Percentiles rank a stretch among this genome's conserved stretches.
These are phyloP conservation scores for Zaprionus lachaisei DNA, from an alignment of 1,140 invertebrate species.

Conservation along the genomic window DNA sequence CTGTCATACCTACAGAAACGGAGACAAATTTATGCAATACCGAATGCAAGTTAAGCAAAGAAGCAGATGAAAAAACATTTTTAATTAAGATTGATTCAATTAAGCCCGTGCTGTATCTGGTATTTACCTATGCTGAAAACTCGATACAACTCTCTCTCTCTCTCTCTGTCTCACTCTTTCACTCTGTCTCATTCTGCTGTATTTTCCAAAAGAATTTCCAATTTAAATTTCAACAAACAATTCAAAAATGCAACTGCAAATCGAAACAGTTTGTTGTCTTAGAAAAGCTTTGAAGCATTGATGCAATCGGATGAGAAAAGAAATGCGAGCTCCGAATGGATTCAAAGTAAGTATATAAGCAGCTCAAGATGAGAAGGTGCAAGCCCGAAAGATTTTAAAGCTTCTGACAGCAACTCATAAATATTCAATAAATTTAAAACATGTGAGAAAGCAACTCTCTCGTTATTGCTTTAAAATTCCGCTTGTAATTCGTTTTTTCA, in stretches of 20 bases:
- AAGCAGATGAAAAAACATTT: conserved; percentile 43
- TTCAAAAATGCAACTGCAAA: not conserved
- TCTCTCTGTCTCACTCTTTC: not conserved
- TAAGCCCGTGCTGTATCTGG: conserved; percentile 21
- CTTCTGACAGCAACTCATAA: not conserved
- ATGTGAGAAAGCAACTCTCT: too few species aligned
- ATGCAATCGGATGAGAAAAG: conserved; percentile 1
- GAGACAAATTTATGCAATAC: conserved; percentile 49
- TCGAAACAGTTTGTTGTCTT: conserved; percentile 5
- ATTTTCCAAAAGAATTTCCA: not conserved
- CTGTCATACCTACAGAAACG: not conserved
- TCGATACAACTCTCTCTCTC: not conserved
- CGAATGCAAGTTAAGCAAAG: conserved; percentile 13
- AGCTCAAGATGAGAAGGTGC: not conserved
- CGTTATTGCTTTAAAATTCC: not conserved
- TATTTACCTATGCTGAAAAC: conserved; percentile 18
- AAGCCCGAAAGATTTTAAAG: not conserved
- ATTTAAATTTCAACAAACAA: conserved; percentile 7
- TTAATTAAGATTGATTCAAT: conserved; percentile 81
- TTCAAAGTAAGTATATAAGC: not conserved
- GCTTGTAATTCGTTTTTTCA: not conserved
- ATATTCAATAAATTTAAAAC: not conserved
- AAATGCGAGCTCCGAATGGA: not conserved
- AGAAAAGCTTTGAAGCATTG: not conserved
- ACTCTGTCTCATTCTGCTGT: not conserved